Evolutionary conservation across 1,140 invertebrate species (phyloP), one percentile per base, ranked within the genome.

Genomic region (Halotydeus destructor): DNA sequence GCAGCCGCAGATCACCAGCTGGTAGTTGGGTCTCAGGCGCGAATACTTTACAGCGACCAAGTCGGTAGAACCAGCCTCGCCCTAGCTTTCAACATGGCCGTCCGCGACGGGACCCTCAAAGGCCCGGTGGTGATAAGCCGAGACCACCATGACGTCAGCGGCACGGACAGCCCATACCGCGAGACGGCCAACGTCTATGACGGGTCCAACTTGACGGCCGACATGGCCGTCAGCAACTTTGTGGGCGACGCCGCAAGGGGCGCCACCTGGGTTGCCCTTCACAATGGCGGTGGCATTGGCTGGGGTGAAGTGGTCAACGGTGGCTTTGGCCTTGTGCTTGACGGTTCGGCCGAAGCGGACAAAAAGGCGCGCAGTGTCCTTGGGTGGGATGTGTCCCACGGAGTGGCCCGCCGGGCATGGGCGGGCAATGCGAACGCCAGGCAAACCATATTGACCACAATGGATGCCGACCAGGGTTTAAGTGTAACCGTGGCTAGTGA

Each of bases 101-200:
- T 75, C 5, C 46, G 53, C n/a, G 54, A 60, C 12, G 60, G 63
- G 14, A 51, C 51, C 32, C 37, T 72, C 9, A 60, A 61, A 55
- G 69, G 60, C 22, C 68, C 70, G 16, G 62, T 75, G 3, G 67
- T 76, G 2, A 56, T 75, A 11, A 71, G 69, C 49, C 53, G 73
- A 26, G 73, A 75, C 56, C 73, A 75, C 51, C 73, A 75, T 56
- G 73, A 75, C 56, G 74, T 76, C 3, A 72, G 69, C 47, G 74
- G 73, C 26, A 71, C 73, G 3, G 73, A 75, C 55, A 71, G 69
- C 49, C 73, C 73, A 6, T 75, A 66, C 58, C 52, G 73, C 38
- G 73, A 75, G 55, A 75, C 74, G 1, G 69, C 72, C 19, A 74
- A 76, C 53, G 65, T 75, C 26, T 66, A 61, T 45, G 73, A 75